Evolutionary conservation across 2,113 vertebrate genomes (phyloP).

Genomic region (Cyanistes caeruleus): DNA sequence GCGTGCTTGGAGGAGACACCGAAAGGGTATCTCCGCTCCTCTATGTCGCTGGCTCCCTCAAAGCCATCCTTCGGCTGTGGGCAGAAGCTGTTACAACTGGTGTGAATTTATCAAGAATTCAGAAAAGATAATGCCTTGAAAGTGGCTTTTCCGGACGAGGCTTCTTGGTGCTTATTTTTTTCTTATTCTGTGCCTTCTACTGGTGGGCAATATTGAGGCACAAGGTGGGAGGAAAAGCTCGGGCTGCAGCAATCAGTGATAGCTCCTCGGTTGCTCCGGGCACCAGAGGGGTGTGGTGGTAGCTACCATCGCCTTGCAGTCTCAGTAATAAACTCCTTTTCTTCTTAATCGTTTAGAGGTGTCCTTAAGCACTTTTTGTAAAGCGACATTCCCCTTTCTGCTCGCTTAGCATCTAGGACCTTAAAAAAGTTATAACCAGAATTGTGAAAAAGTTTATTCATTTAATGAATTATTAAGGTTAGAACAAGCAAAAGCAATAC

Average conservation of each 20-base stretch:
- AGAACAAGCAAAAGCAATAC: background rate
- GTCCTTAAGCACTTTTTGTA: background rate
- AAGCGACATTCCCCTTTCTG: background rate
- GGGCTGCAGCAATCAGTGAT: rapidly evolving
- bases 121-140: background rate
- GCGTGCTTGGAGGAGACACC: background rate
- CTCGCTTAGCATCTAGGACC: background rate
- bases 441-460: background rate
- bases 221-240: rapidly evolving
- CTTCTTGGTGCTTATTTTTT: background rate
- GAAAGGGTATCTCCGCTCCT: rapidly evolving
- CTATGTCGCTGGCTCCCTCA: rapidly evolving
- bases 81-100: background rate
- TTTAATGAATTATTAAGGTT: background rate
- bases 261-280: rapidly evolving
- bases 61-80: background rate
- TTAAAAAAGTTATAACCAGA: background rate
- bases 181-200: rapidly evolving
- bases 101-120: background rate
- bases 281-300: rapidly evolving
- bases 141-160: background rate
- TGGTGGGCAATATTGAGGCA: rapidly evolving
- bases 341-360: background rate
- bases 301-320: rapidly evolving
- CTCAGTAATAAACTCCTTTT: rapidly evolving